Base-by-base conservation (phyloP, 1,140 invertebrate species). In the Cydia fagiglandana region DNA sequence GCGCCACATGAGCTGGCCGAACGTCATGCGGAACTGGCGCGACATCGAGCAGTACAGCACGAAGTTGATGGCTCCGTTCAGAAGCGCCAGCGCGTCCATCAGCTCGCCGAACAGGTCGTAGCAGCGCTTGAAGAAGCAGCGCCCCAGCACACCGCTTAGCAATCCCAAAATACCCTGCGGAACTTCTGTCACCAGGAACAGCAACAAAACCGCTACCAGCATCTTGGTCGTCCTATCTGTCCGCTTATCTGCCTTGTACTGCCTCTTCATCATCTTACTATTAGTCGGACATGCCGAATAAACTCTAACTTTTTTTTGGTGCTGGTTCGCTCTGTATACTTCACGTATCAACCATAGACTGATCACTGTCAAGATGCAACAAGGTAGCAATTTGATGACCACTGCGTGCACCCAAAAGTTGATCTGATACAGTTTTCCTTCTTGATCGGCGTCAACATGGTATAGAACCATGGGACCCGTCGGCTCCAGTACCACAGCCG, bases 21-120 rank as follows among this genome's bases (percentile, higher is more conserved):
- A 99, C 2, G 97, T 98, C 75, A 95, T 94, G 15, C 98, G 94
- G 89, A 99, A 99, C 93, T 98, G 97, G 73, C 96, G 94, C 73
- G 97, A 98, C 98, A 99, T 99, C 30, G 96, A 96, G 81, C 98
- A 99, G 87, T 99, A 99, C 4, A 99, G 94, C 50, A 99, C 96
- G 87, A 99, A 99, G 87, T 98, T 99, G 73, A 99, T 96, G 9
- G 97, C 96, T 5, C 97, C 97, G 93, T 99, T 99, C 45, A 99
- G 93, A 6, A 99, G 92, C 0, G 98, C 98, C 75, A 99, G 91
- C 10, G 98, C 95, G 88, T 99, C 98, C 96, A 98, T 97, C 10
- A 98, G 83, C 85, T 98, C 97, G 0, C 97, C 97, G 75, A 98
- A 96, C 41, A 95, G 95, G 90, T 95, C 94, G 84, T 97, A 97